Evolutionary conservation across 1,140 invertebrate species (phyloP).

Genomic region (Ditylenchus dipsaci): DNA sequence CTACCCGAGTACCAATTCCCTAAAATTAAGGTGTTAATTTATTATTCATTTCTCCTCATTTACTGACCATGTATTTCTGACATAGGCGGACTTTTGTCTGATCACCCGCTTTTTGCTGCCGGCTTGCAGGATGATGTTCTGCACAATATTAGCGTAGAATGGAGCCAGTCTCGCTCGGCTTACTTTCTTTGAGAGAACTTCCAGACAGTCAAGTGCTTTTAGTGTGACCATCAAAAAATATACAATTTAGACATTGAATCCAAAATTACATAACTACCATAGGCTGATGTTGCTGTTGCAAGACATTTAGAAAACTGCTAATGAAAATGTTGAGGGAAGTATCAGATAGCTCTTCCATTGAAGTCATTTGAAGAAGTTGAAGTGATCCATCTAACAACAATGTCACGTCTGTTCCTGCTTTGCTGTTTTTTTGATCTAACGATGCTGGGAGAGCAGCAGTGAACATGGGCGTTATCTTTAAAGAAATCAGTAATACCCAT

Average conservation of each 20-base stretch:
- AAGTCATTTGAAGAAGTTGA: neutral
- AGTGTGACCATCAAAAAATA: neutral
- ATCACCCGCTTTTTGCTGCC: neutral
- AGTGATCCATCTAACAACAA: neutral
- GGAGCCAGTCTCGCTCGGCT: neutral
- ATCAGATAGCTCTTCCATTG: neutral
- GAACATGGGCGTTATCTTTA: neutral
- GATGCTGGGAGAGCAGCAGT: neutral
- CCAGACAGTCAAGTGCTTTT: neutral
- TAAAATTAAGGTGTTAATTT: neutral
- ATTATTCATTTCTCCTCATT: neutral
- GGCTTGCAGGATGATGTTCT: neutral
- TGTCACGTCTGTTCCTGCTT: neutral
- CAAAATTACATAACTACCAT: neutral
- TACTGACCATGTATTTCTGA: neutral
- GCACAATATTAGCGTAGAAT: neutral
- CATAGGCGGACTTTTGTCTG: neutral
- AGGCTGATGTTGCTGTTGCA: neutral
- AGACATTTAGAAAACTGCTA: neutral
- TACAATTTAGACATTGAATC: neutral
- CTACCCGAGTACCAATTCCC: neutral
- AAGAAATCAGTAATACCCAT: neutral
- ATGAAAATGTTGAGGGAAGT: neutral
- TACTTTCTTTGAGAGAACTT: neutral
- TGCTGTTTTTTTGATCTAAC: neutral